Evolutionary conservation across 2,113 vertebrate genomes (phyloP).

Genomic region (Hemicordylus capensis): DNA sequence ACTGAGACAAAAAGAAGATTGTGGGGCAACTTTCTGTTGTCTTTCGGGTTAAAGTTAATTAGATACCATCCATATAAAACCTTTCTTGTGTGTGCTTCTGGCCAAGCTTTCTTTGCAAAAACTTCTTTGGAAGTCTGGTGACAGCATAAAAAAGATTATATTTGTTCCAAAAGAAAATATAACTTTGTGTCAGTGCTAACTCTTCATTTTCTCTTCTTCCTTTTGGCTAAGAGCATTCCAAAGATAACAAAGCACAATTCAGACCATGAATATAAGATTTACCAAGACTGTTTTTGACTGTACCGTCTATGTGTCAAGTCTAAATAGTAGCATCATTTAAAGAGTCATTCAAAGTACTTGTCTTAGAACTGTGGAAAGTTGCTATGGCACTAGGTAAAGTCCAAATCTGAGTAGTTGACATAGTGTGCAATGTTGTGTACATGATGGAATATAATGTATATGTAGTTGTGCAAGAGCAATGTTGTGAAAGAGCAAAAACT

Average conservation of each 20-base stretch:
- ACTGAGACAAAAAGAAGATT: background rate
- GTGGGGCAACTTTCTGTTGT: constrained; percentile 23
- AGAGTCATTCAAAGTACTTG: background rate
- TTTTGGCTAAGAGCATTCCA: constrained; percentile 15
- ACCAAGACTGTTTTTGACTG: background rate
- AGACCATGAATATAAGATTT: background rate
- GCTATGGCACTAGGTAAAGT: background rate
- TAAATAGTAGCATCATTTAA: background rate
- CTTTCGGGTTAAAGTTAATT: constrained; percentile 57
- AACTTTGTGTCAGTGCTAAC: constrained; percentile 37
- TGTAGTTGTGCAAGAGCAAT: no score
- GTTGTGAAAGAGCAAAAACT: no score
- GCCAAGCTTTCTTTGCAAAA: constrained; percentile 49
- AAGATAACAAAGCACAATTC: constrained; percentile 37
- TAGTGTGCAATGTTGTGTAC: no score
- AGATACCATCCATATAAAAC: constrained; percentile 6
- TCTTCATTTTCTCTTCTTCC: constrained; percentile 28
- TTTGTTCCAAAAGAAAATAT: constrained; percentile 51
- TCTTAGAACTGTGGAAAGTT: background rate
- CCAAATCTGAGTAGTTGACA: background rate
- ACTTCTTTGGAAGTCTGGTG: constrained; percentile 31
- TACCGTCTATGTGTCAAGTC: background rate
- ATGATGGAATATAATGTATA: no score
- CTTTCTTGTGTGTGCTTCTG: constrained; percentile 55
- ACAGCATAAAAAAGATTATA: constrained; percentile 36